Evolutionary conservation across 2,113 vertebrate genomes (phyloP).

Genomic region (Odontesthes bonariensis): DNA sequence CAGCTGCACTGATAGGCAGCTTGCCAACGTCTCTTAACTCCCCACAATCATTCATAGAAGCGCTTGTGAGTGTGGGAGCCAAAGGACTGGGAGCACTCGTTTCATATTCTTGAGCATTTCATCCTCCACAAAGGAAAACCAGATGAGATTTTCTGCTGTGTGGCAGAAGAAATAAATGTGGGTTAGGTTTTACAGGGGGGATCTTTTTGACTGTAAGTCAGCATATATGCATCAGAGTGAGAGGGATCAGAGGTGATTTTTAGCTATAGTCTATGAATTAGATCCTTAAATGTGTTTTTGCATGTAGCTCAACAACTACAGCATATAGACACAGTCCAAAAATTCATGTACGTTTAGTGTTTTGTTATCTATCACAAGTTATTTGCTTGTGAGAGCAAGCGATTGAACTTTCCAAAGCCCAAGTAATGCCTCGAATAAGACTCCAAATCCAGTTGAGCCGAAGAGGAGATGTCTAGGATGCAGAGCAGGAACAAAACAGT

Average conservation of each 20-base stretch:
- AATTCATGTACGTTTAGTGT: neutral
- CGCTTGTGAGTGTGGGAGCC: conserved; percentile 64
- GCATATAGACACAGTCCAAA: no score
- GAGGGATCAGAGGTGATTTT: conserved; percentile 43
- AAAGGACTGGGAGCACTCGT: conserved; percentile 57
- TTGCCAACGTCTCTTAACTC: conserved; percentile 69
- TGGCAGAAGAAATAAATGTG: conserved; percentile 56
- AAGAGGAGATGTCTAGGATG: no score
- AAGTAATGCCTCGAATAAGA: no score
- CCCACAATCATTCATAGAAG: conserved; percentile 70
- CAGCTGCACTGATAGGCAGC: conserved; percentile 80
- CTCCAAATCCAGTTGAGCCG: no score
- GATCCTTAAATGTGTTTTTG: neutral
- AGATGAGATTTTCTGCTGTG: conserved; percentile 65
- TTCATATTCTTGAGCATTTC: conserved; percentile 68
- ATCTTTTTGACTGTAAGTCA: conserved; percentile 38
- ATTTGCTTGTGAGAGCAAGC: no score
- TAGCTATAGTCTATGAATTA: neutral
- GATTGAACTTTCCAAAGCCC: no score
- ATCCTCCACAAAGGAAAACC: conserved; percentile 69
- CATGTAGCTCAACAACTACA: neutral
- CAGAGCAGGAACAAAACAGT: no score
- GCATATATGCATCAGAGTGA: conserved; percentile 31
- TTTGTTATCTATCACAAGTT: neutral
- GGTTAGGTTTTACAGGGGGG: conserved; percentile 47